These are phyloP conservation scores for Antheraea assamensis DNA, from an alignment of 2,888 invertebrate genomes.

Conservation along the genomic window DNA sequence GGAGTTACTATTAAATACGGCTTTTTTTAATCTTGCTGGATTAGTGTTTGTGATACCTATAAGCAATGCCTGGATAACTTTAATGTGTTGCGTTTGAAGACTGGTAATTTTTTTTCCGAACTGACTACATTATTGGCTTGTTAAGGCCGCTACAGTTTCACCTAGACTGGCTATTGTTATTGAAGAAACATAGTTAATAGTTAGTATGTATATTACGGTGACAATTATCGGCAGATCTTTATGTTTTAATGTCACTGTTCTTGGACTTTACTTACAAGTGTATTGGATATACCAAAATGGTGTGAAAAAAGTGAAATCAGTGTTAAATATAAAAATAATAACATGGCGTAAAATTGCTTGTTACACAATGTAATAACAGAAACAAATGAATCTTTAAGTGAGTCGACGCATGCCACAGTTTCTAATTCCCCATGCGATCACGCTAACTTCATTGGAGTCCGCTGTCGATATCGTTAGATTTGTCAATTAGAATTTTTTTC, in stretches of 20 bases:
- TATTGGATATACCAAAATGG: background rate
- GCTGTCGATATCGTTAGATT: background rate
- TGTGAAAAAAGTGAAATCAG: background rate
- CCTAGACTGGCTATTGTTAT: background rate
- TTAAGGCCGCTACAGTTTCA: no score
- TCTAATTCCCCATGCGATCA: constrained; percentile 13
- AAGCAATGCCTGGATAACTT: background rate
- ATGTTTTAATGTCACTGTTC: background rate
- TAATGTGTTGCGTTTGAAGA: background rate
- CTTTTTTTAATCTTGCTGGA: background rate
- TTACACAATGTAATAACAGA: constrained; percentile 4
- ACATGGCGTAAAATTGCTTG: background rate
- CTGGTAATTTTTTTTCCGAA: no score
- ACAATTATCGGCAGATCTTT: no score
- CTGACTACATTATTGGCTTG: no score
- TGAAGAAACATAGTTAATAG: no score
- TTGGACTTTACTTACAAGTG: background rate
- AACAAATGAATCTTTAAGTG: background rate
- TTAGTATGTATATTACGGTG: background rate
- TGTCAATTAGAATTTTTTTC: constrained; percentile 6
- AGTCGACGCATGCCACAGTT: constrained; percentile 9
- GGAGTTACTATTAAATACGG: background rate
- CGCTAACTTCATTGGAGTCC: background rate
- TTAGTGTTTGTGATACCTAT: no score
- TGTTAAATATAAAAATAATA: background rate